Percentiles rank a stretch among this genome's conserved stretches.
Conservation (phyloP, 2,113 vertebrate genomes). For the Struthio camelus region DNA sequence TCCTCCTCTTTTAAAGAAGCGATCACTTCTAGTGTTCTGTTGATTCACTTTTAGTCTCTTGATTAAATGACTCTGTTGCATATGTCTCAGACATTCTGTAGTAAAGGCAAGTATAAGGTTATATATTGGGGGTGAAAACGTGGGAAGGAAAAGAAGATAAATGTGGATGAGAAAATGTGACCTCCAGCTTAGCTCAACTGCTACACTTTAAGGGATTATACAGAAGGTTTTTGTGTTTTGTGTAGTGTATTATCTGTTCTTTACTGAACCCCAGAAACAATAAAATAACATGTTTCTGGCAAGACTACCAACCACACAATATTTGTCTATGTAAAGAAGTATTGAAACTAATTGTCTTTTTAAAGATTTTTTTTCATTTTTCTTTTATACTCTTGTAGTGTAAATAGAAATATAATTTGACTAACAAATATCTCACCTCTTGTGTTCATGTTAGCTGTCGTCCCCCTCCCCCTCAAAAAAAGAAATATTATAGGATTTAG, state of each 20-base stretch:
- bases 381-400: background rate
- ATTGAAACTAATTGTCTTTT: background rate
- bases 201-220: background rate
- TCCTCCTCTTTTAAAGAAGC: background rate
- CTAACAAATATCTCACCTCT: background rate
- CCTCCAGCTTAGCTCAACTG: background rate
- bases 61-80: background rate
- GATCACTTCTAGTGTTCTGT: background rate
- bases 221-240: background rate
- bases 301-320: background rate
- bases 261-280: background rate
- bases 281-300: background rate
- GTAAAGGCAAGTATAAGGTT: background rate
- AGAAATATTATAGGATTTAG: background rate
- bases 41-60: background rate
- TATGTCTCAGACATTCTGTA: background rate
- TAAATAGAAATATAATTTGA: background rate
- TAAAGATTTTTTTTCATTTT: background rate
- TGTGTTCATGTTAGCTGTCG: background rate
- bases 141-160: background rate
- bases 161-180: background rate
- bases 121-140: background rate
- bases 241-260: background rate
- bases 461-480: background rate
- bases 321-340: background rate